Base-by-base conservation (phyloP, 1,140 invertebrate species). In the Microplitis mediator region DNA sequence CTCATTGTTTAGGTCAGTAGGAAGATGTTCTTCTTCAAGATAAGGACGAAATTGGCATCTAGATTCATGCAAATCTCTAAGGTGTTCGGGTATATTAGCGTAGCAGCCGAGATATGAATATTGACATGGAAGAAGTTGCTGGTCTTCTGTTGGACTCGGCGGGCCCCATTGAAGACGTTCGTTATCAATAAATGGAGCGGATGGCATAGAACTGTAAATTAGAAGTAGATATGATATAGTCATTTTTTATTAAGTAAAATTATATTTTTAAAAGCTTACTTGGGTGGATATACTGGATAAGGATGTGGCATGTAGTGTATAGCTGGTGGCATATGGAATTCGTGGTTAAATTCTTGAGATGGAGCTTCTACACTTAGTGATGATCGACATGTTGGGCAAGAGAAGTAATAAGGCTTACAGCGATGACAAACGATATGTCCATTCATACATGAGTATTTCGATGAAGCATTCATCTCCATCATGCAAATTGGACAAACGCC, bases 21-120 rank as follows among this genome's bases (percentile, higher is more conserved):
- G 76, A 11, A 81, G 62, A 2, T 65, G 52, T n/a, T 84, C 76
- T 4, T 80, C 75, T 36, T 85, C 83, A 1, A 82, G 65, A 54
- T 81, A 72, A 6, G 81, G 82, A 31, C 82, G 81, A 62, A 84
- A 85, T 35, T 84, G 83, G 34, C 85, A 86, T 58, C 84, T 80
- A 11, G 81, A 78, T n/a, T 84, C 82, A 56, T 86, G 85, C 34
- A 83, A 54, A 4, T 72, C 54, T 8, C 71, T 64, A n/a, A 86
- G 66, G 31, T 79, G 64, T 34, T 64, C 61, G 0, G 83, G 84
- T 52, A 85, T 67, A 60, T 80, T 84, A 3, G 78, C 79, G 76
- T 76, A 79, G 69, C 85, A 86, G 60, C 85, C 85, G 0, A 79
- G 58, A 50, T 76, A n/a, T 9, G 80, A n/a, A 39, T 84, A 85